Evolutionary conservation across 2,113 vertebrate species (phyloP), one percentile per base, ranked within the genome.

Genomic region (Pluvialis apricaria): DNA sequence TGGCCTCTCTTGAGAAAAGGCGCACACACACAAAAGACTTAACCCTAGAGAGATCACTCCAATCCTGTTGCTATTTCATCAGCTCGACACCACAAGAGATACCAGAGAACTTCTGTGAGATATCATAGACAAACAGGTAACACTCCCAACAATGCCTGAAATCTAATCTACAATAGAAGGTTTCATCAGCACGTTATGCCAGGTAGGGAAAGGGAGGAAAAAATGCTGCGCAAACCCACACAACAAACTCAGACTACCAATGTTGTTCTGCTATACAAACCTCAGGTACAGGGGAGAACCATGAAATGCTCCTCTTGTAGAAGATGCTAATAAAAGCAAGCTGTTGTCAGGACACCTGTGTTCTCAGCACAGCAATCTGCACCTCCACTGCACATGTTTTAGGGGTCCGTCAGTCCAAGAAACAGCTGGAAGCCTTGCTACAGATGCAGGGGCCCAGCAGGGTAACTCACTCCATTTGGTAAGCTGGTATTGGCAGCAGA

Each of bases 1-100:
- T 94, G 94, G 96, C 81, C 57, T 97, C 95, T 94, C 92, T 68
- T 91, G 95, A 94, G 92, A 92, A 92, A 96, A 96, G 85, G 62
- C 36, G 0, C n/a, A 96, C 73, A 80, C 58, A 72, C 87, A 93
- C 54, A 91, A 95, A 94, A 94, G 91, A 85, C 81, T 94, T 94
- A 94, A 97, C 95, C 86, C 96, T 92, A 54, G 73, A 96, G 70
- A 94, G 81, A 97, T 94, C 95, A 38, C 75, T 92, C 57, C 88
- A 76, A 92, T 84, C 81, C 73, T 73, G 88, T 87, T 89, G 86
- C 94, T 94, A 77, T 87, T 96, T 87, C 96, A 82, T 77, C 92
- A 88, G 70, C 91, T 88, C 24, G 0, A 79, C 45, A 60, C 40
- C 40, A 69, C 83, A 85, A 65, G 54, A 92, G 32, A 83, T 88